Base-by-base conservation (phyloP, 2,797 vertebrate species). In the Argentina silus region DNA sequence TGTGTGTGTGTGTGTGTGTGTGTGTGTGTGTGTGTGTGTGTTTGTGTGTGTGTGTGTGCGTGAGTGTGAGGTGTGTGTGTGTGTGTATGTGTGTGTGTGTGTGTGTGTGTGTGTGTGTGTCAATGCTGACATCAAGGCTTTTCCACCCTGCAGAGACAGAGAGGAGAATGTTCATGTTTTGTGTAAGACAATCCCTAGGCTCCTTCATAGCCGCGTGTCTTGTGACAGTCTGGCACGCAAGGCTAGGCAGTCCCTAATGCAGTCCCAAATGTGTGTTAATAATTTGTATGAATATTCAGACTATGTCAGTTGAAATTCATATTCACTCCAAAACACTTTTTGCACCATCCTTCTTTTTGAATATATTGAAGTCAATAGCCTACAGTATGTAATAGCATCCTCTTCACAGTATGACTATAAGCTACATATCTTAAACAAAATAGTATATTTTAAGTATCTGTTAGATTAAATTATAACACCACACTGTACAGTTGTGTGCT, bases 61-160 rank as follows among this genome's bases (percentile, higher is more conserved):
- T 45, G 10, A n/a, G 62, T 21, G 63, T 65, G 64, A 14, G 64
- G 59, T 15, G 59, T 61, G 53, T 61, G 57, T 12, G 9, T 60
- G 57, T 60, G 57, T 56, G n/a, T 56, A 19, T 60, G 57, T 60
- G 57, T 42, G 23, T 61, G 59, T 27, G 10, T 42, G 21, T 59
- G 56, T 14, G 56, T 23, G 56, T 6, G 56, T 10, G 9, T 59
- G 19, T 10, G 17, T 19, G 8, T 7, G 19, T 19, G 21, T 12
- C 17, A 3, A 19, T 23, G 21, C 9, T 59, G 21, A 53, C 1
- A 7, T 53, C 27, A 36, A 36, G 27, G 1, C 5, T 53, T 53
- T 53, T 53, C 50, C n/a, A 53, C 12, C 50, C 50, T 7, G 15
- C 50, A 60, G 57, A 60, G 57, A 60, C 6, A 60, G 23, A 60